These are phyloP conservation scores for Heterotis niloticus DNA, from an alignment of 2,113 vertebrate genomes.

Conservation along the genomic window DNA sequence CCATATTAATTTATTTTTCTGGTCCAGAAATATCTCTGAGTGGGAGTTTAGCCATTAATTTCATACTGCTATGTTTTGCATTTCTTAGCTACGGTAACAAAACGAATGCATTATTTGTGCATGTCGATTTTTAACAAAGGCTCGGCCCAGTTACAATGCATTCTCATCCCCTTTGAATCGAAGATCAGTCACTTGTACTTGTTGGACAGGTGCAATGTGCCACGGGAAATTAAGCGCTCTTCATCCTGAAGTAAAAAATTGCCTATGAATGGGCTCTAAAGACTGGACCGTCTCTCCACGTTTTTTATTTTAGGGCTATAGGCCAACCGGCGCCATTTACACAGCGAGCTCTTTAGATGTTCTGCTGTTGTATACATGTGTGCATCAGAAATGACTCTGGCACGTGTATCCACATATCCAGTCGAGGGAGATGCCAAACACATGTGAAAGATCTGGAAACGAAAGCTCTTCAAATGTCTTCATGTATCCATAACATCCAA, in stretches of 20 bases:
- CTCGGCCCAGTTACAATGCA: background rate
- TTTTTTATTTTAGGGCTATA: background rate
- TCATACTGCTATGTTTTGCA: slow-evolving; percentile 12
- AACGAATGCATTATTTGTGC: slow-evolving; percentile 10
- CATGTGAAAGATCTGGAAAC: no score
- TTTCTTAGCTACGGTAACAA: slow-evolving; percentile 14
- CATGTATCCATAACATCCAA: no score
- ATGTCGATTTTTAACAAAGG: slow-evolving; percentile 4
- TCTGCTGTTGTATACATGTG: background rate
- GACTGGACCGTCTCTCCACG: background rate
- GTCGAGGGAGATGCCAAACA: no score
- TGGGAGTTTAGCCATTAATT: slow-evolving; percentile 26
- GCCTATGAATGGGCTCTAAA: slow-evolving; percentile 2
- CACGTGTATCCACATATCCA: no score
- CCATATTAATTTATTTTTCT: slow-evolving; percentile 20
- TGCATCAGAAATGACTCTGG: background rate
- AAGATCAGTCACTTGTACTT: background rate
- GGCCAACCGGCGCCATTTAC: background rate
- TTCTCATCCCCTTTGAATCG: slow-evolving; percentile 4
- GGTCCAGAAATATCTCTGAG: slow-evolving; percentile 30
- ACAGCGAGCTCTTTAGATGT: no score
- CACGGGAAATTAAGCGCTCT: slow-evolving; percentile 1
- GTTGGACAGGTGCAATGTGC: background rate
- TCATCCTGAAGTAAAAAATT: background rate
- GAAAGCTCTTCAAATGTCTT: no score